phyloP scores from a whole-genome alignment of 2,113 vertebrate species.

The Poecile atricapillus region DNA sequence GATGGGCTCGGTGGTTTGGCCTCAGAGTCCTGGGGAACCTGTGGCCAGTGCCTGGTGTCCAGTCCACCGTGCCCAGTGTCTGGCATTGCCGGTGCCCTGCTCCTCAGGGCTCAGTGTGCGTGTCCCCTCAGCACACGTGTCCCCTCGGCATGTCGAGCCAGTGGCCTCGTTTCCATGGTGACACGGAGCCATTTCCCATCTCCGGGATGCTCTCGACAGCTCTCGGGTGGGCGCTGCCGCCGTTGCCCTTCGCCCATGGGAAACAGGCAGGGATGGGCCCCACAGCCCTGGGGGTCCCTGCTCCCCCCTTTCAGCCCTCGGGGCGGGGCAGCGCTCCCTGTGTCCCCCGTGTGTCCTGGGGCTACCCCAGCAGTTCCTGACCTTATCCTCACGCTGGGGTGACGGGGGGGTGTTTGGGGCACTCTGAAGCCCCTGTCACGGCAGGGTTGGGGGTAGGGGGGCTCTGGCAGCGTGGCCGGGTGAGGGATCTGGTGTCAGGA shows the following conservation, averaged over 20 bases:
- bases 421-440: fast-evolving
- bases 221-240: background rate
- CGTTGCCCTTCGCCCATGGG: background rate
- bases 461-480: fast-evolving
- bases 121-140: background rate
- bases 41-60: fast-evolving
- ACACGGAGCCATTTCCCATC: slow-evolving; percentile 48
- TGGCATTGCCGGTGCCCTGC: fast-evolving
- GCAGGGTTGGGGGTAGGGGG: background rate
- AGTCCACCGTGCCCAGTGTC: fast-evolving
- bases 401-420: background rate
- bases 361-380: fast-evolving
- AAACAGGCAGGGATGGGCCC: background rate
- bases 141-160: background rate
- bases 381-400: no score
- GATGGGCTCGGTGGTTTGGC: background rate
- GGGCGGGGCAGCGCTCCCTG: fast-evolving
- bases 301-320: background rate
- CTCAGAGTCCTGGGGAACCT: background rate
- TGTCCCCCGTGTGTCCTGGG: background rate
- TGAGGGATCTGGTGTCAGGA: background rate
- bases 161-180: slow-evolving; percentile 57
- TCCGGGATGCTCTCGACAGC: background rate
- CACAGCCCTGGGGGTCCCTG: fast-evolving
- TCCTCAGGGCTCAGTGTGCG: background rate